Percentiles rank a stretch among this genome's conserved stretches.
Evolutionary conservation across 2,113 vertebrate genomes (phyloP).

Genomic region (Hydrochoerus hydrochaeris): DNA sequence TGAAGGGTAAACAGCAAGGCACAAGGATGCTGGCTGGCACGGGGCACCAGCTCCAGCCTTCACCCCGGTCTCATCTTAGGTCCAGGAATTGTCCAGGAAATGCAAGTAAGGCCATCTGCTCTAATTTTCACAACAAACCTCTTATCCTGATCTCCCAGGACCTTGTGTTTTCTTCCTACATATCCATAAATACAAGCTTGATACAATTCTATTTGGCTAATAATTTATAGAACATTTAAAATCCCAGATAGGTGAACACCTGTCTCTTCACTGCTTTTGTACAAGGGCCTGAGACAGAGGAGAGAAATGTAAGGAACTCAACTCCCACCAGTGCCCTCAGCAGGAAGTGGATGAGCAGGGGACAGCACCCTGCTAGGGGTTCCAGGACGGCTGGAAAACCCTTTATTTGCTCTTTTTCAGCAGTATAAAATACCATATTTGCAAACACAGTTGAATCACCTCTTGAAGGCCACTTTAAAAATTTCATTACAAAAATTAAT

Average conservation of each 20-base stretch:
- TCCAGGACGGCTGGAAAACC: background rate
- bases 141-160: background rate
- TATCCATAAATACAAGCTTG: background rate
- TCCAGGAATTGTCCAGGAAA: background rate
- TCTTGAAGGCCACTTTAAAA: conserved; percentile 13
- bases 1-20: background rate
- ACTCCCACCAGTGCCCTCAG: background rate
- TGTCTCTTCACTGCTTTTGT: background rate
- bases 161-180: background rate
- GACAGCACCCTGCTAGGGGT: background rate
- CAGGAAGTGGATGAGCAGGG: background rate
- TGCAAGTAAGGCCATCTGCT: background rate
- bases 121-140: conserved; percentile 5
- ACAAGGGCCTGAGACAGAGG: background rate
- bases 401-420: background rate
- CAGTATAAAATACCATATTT: background rate
- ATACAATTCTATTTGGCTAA: background rate
- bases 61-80: background rate
- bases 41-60: background rate
- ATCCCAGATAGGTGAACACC: background rate
- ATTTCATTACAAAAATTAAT: conserved; percentile 31
- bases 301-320: background rate
- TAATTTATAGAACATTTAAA: background rate
- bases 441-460: background rate
- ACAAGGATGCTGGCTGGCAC: background rate